A percentile compares a stretch with the other conserved stretches of the same genome.
These are phyloP conservation scores for Athrips mouffetella DNA, from an alignment of 2,888 invertebrate genomes.

Conservation along the genomic window DNA sequence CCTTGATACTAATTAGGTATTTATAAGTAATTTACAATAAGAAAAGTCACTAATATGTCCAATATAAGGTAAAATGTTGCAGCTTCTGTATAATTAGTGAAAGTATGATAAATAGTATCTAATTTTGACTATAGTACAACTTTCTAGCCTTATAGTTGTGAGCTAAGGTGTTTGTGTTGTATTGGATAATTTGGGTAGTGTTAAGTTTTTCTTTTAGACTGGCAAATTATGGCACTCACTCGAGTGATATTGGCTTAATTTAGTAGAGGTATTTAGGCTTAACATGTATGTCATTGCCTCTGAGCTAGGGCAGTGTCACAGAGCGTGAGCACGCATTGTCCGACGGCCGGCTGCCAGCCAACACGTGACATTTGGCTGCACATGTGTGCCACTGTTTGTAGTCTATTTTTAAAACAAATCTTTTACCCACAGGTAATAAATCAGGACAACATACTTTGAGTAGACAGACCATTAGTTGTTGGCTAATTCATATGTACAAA, in stretches of 20 bases:
- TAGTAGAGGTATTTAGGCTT: conserved; percentile 41
- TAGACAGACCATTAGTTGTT: conserved; percentile 15
- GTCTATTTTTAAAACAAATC: conserved; percentile 30
- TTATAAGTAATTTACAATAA: conserved; percentile 38
- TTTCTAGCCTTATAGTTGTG: conserved; percentile 62
- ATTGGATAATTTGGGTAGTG: not conserved
- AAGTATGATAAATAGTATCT: conserved; percentile 26
- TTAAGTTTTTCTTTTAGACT: conserved; percentile 46
- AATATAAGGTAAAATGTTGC: conserved; percentile 44
- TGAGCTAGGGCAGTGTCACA: conserved; percentile 40
- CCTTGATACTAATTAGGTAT: no score
- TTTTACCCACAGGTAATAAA: conserved; percentile 25
- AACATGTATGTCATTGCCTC: conserved; percentile 52
- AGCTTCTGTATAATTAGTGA: conserved; percentile 33
- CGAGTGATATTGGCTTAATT: conserved; percentile 37
- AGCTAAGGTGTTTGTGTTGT: conserved; percentile 5
- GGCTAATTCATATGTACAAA: conserved; percentile 4
- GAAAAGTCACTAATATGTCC: conserved; percentile 37
- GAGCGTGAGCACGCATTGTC: conserved; percentile 49
- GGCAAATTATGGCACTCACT: conserved; percentile 43
- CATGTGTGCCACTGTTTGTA: conserved; percentile 42
- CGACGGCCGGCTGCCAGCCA: conserved; percentile 50
- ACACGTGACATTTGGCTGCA: conserved; percentile 56
- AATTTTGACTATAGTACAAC: conserved; percentile 68
- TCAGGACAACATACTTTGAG: conserved; percentile 29